These are phyloP conservation scores for Heterotis niloticus DNA, from an alignment of 2,113 vertebrate species.

Conservation along the genomic window DNA sequence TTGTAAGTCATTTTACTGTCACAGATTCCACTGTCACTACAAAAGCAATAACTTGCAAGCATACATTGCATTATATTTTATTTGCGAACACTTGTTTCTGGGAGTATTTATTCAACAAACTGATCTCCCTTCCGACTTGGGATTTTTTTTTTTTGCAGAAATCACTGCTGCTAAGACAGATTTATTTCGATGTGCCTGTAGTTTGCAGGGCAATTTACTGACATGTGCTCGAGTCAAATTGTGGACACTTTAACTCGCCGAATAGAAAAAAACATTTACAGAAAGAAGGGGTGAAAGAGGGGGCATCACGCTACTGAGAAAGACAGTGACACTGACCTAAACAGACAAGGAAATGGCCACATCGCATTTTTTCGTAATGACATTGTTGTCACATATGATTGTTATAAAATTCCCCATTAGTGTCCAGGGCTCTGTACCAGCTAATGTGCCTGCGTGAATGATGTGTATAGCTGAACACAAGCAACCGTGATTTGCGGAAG, in stretches of 20 bases:
- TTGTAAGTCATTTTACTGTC: too few species aligned
- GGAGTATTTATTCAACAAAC: slow-evolving; percentile 18
- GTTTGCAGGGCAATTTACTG: not conserved
- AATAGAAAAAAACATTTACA: not conserved
- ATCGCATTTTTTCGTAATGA: not conserved
- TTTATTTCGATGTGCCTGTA: not conserved
- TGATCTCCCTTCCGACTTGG: slow-evolving; percentile 9
- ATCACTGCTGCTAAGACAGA: too few species aligned
- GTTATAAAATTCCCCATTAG: not conserved
- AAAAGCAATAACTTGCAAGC: too few species aligned
- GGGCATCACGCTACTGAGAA: not conserved
- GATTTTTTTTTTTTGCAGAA: too few species aligned
- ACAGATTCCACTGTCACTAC: too few species aligned
- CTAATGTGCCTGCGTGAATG: not conserved
- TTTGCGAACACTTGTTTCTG: not conserved
- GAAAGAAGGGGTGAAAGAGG: not conserved
- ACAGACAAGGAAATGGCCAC: slow-evolving; percentile 6
- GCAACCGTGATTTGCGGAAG: not conserved
- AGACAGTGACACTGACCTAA: slow-evolving; percentile 12
- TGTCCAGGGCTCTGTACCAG: not conserved
- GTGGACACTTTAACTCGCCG: not conserved
- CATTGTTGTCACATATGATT: not conserved
- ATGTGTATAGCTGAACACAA: not conserved
- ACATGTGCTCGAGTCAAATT: not conserved
- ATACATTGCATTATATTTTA: not conserved